Evolutionary conservation across 2,797 vertebrate genomes (phyloP).

Genomic region (Luscinia megarhynchos): DNA sequence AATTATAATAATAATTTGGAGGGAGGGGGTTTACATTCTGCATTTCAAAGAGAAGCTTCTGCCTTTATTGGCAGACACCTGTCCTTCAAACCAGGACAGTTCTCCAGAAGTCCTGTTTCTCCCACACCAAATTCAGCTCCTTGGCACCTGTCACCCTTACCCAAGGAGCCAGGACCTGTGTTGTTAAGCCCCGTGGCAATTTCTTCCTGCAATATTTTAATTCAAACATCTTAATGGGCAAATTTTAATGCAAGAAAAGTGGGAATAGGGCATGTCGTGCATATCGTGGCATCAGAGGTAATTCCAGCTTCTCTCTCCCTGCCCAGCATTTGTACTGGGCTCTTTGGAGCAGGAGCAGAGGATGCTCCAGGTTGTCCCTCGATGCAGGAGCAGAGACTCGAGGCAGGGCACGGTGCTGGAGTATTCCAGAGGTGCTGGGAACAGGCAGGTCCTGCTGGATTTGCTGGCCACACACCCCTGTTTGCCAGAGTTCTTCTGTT

Average conservation of each 20-base stretch:
- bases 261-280: background rate
- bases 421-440: background rate
- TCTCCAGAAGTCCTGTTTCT: too few species aligned
- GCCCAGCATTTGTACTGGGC: background rate
- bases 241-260: background rate
- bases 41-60: too few species aligned
- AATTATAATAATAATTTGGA: too few species aligned
- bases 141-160: background rate
- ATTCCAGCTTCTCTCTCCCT: background rate
- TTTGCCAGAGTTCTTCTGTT: background rate
- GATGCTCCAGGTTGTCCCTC: background rate
- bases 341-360: background rate
- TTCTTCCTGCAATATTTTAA: background rate
- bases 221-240: too few species aligned
- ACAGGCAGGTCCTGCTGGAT: background rate
- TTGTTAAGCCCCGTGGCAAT: accelerated
- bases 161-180: accelerated
- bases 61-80: too few species aligned
- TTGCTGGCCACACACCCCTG: accelerated
- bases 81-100: too few species aligned
- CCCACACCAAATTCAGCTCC: background rate
- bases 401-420: background rate
- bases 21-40: too few species aligned
- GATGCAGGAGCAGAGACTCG: background rate
- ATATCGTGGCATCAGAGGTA: background rate